Evolutionary conservation across 2,113 vertebrate species (phyloP).

Genomic region (Microtus montanus): DNA sequence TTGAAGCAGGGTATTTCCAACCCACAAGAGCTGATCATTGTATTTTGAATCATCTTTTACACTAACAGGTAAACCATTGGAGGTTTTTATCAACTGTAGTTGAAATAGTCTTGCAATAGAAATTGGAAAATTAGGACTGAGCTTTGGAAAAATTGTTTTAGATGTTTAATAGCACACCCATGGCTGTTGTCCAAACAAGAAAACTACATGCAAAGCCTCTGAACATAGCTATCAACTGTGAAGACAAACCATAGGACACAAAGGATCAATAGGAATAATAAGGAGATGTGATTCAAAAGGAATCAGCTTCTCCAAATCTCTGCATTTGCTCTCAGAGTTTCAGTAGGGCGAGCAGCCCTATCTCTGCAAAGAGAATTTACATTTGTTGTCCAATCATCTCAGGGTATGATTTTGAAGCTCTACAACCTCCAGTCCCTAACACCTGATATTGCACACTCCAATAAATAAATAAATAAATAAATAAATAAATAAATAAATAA

Average conservation of each 20-base stretch:
- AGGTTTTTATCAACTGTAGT: neutral
- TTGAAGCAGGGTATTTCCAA: neutral
- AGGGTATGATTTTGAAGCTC: constrained; percentile 26
- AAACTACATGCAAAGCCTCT: neutral
- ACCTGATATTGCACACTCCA: neutral
- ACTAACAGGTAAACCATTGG: neutral
- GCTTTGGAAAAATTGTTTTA: neutral
- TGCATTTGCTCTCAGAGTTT: neutral
- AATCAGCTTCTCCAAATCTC: neutral
- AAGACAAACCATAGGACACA: neutral
- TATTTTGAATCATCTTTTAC: constrained; percentile 25
- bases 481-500: neutral
- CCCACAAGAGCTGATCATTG: neutral
- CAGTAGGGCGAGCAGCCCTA: neutral
- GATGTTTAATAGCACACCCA: neutral
- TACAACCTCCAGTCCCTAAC: neutral
- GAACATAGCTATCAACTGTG: neutral
- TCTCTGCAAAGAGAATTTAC: neutral
- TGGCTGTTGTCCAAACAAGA: neutral
- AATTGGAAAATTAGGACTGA: neutral
- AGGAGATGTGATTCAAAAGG: neutral
- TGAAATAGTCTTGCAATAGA: neutral
- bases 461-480: neutral
- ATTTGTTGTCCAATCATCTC: constrained; percentile 5
- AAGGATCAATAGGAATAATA: neutral